These are phyloP conservation scores for Speoplatyrhinus poulsoni DNA, from an alignment of 2,113 vertebrate genomes.

Conservation along the genomic window DNA sequence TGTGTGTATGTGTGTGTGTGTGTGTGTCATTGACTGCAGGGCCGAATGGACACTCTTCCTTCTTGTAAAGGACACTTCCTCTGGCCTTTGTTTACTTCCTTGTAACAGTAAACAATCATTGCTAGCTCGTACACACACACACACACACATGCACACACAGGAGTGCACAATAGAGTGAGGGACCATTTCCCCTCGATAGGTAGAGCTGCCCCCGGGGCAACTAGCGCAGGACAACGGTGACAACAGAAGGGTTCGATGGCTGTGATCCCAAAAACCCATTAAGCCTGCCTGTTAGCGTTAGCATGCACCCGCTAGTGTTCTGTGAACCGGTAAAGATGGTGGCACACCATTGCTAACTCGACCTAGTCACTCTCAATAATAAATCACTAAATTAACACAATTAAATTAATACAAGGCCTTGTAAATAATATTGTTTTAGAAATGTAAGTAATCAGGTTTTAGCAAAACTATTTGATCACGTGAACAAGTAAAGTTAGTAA, in stretches of 20 bases:
- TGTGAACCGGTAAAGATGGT: no score
- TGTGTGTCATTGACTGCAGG: conserved; percentile 13
- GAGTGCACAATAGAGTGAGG: conserved; percentile 24
- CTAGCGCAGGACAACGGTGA: conserved; percentile 5
- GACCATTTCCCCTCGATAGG: conserved; percentile 53
- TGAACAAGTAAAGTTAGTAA: no score
- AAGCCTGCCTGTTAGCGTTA: no score
- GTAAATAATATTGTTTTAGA: no score
- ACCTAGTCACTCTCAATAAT: no score
- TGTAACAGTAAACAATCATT: conserved; percentile 51
- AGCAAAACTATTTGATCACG: no score
- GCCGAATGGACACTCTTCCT: conserved; percentile 46
- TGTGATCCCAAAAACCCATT: no score
- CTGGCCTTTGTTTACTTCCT: conserved; percentile 59
- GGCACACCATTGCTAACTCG: no score
- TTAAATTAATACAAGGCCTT: no score
- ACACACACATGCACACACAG: conserved; percentile 6
- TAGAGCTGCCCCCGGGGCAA: conserved; percentile 52
- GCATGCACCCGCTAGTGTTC: no score
- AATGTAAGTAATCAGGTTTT: no score
- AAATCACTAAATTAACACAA: no score
- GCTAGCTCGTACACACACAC: conserved; percentile 12
- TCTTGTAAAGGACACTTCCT: conserved; percentile 64
- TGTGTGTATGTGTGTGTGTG: conserved; percentile 22
- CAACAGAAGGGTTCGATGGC: neutral